Base-by-base conservation (phyloP, 2,888 invertebrate genomes). In the Eristalinus aeneus region DNA sequence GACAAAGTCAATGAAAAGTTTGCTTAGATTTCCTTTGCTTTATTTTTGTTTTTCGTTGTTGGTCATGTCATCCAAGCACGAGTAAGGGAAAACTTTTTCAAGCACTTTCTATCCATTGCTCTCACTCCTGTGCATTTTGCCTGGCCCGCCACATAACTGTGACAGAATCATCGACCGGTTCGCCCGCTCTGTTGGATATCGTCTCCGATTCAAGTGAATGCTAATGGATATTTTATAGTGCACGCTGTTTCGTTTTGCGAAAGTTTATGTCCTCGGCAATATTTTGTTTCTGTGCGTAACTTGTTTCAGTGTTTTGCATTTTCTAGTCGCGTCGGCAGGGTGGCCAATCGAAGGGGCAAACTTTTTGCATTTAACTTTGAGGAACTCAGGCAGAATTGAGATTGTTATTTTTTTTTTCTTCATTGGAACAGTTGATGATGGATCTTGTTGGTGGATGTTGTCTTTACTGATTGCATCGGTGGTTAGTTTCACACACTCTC, bases 201-300 rank as follows among this genome's bases (percentile, higher is more conserved):
- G 16, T 27, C 69, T 23, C 61, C 56, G 71, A 72, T 75, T 22
- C 85, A 58, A 85, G 80, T 69, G 80, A 73, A 80, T 81, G 76
- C 85, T 85, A 85, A 85, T 85, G 80, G 80, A 80, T 80, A 69
- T 85, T 85, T 85, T 85, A 85, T 85, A 80, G 85, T 80, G 84
- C 80, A 79, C 58, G 76, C 63, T 80, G 84, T 85, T 85, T 76
- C 58, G 80, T 73, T 80, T 46, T 75, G 84, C 67, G 65, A 54
- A 74, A 79, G 71, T 61, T 75, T 20, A 16, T 80, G 76, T 56
- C 80, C 85, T 80, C 80, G 75, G 76, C 67, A 71, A 71, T 75
- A 60, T 78, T 69, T 73, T 76, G 58, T 74, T 39, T 78, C 69
- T 68, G 75, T 64, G 32, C n/a, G 83, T 74, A 71, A 71, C 54